These are phyloP conservation scores for Eudasyphora cyanicolor DNA, from an alignment of 2,888 invertebrate genomes.

Conservation along the genomic window DNA sequence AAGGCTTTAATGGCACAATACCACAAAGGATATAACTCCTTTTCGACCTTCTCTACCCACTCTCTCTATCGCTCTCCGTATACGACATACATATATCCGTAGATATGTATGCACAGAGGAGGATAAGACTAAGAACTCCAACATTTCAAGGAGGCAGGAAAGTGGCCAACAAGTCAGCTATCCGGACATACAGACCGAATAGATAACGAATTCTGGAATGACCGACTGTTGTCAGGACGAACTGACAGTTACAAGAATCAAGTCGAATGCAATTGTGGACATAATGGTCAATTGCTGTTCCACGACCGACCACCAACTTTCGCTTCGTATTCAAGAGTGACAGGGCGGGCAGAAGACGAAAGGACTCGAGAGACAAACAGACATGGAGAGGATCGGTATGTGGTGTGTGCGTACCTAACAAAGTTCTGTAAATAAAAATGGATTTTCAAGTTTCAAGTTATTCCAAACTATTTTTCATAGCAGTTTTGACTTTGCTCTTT, in stretches of 20 bases:
- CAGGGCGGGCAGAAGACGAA: neutral
- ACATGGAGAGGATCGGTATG: neutral
- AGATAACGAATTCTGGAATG: slow-evolving; percentile 19
- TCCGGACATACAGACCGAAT: slow-evolving; percentile 30
- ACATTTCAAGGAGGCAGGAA: neutral
- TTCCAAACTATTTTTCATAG: slow-evolving; percentile 65
- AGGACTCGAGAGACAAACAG: neutral
- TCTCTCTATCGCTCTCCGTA: no score
- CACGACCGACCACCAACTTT: neutral
- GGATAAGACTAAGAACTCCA: neutral
- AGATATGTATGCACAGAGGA: no score
- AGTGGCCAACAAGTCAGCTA: slow-evolving; percentile 27
- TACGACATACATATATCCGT: no score
- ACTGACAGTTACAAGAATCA: slow-evolving; percentile 44
- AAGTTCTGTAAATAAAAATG: slow-evolving; percentile 48
- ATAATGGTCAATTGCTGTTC: slow-evolving; percentile 48
- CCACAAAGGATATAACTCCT: slow-evolving; percentile 2
- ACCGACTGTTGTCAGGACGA: slow-evolving; percentile 26
- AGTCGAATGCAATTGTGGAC: slow-evolving; percentile 54
- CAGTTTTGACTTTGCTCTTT: slow-evolving; percentile 60
- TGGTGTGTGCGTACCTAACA: neutral
- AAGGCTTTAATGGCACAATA: neutral
- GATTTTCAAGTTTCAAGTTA: slow-evolving; percentile 61
- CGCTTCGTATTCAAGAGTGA: neutral
- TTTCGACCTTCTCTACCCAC: no score